Percentiles rank a stretch among this genome's conserved stretches.
Conservation (phyloP, 2,888 invertebrate genomes). For the Drosophila paracracens region DNA sequence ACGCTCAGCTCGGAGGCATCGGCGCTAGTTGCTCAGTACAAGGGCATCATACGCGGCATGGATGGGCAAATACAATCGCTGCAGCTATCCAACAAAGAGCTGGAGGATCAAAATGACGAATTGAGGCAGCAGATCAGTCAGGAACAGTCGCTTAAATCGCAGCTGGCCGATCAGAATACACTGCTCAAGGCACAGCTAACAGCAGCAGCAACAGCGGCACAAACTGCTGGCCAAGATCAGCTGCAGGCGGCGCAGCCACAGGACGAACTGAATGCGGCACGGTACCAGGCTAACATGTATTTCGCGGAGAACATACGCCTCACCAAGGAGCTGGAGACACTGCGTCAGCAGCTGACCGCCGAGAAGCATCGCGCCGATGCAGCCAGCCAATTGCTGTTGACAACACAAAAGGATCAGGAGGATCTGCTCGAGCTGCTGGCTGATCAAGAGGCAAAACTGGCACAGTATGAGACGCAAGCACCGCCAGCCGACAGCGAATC, state of each 20-base stretch:
- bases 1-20: constrained; percentile 84
- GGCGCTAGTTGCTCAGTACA: constrained; percentile 89
- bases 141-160: constrained; percentile 89
- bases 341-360: constrained; percentile 72
- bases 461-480: constrained; percentile 87
- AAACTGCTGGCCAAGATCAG: background rate
- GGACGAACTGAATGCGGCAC: constrained; percentile 72
- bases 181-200: constrained; percentile 91
- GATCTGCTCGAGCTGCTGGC: constrained; percentile 95
- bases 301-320: constrained; percentile 84
- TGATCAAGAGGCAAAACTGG: constrained; percentile 92
- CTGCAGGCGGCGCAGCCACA: background rate
- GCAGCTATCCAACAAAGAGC: constrained; percentile 73
- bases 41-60: constrained; percentile 95
- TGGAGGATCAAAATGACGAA: constrained; percentile 73
- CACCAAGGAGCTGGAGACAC: constrained; percentile 77
- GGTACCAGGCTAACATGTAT: constrained; percentile 81
- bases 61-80: constrained; percentile 88
- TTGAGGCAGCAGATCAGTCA: constrained; percentile 87
- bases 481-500: constrained; percentile 69
- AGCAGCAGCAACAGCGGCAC: constrained; percentile 85
- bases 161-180: constrained; percentile 94
- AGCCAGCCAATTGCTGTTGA: constrained; percentile 86
- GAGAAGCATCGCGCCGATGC: constrained; percentile 74
- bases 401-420: constrained; percentile 95